These are phyloP conservation scores for Rhegmatorhina hoffmannsi DNA, from an alignment of 2,113 vertebrate species.

Conservation along the genomic window DNA sequence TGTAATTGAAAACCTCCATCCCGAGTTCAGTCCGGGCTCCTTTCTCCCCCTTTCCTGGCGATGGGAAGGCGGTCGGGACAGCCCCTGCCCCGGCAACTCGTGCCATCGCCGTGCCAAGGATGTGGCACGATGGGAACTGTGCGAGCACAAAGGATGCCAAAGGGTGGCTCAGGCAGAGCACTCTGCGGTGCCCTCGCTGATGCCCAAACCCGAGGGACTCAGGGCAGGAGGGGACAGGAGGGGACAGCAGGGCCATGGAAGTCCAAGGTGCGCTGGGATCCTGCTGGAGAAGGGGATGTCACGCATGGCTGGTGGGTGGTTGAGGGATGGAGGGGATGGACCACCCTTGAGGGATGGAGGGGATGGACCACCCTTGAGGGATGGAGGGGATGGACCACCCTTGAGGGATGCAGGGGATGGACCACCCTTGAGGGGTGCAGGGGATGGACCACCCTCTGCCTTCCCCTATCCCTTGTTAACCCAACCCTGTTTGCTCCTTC, in stretches of 20 bases:
- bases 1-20: slow-evolving; percentile 80
- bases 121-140: background rate
- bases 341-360: no score
- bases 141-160: slow-evolving; percentile 17
- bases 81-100: background rate
- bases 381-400: no score
- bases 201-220: background rate
- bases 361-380: no score
- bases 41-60: accelerated
- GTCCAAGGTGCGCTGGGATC: accelerated
- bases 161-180: background rate
- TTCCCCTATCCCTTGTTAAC: accelerated
- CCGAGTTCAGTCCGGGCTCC: slow-evolving; percentile 60
- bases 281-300: background rate
- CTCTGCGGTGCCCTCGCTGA: background rate
- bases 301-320: background rate
- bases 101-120: accelerated
- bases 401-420: no score
- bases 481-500: accelerated
- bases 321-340: no score
- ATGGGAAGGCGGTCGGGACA: background rate
- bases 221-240: background rate
- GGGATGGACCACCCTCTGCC: background rate
- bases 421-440: no score
- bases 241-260: background rate